phyloP scores from a whole-genome alignment of 2,888 invertebrate species.

The Epirrita christyi region DNA sequence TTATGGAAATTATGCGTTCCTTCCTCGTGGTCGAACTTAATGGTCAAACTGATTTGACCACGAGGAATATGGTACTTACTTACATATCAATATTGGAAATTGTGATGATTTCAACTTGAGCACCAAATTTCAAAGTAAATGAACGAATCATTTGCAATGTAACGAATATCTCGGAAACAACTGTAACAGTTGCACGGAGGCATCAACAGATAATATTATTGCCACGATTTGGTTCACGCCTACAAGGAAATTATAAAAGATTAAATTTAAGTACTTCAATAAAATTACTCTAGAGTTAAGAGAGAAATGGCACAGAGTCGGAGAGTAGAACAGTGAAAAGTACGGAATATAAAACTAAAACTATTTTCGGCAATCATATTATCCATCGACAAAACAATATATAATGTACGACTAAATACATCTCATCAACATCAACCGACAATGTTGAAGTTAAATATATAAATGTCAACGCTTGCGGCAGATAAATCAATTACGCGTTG shows the following conservation, averaged over 20 bases:
- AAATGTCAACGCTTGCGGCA: too few species aligned
- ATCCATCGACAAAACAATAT: conserved; percentile 32
- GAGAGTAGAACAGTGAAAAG: conserved; percentile 43
- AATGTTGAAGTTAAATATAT: too few species aligned
- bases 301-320: conserved; percentile 31
- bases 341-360: conserved; percentile 22
- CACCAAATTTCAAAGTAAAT: neutral
- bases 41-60: too few species aligned
- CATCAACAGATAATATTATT: conserved; percentile 31
- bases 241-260: conserved; percentile 10
- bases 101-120: conserved; percentile 9
- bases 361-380: conserved; percentile 26
- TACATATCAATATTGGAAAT: neutral
- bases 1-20: conserved; percentile 1
- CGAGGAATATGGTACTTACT: neutral
- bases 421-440: conserved; percentile 11
- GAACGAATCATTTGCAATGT: neutral
- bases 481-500: too few species aligned
- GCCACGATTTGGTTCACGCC: conserved; percentile 23
- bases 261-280: conserved; percentile 32
- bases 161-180: conserved; percentile 8
- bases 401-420: conserved; percentile 9
- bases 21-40: too few species aligned
- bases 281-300: conserved; percentile 24
- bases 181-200: conserved; percentile 13